Evolutionary conservation across 2,888 invertebrate species (phyloP).

Genomic region (Mellilla xanthometata): DNA sequence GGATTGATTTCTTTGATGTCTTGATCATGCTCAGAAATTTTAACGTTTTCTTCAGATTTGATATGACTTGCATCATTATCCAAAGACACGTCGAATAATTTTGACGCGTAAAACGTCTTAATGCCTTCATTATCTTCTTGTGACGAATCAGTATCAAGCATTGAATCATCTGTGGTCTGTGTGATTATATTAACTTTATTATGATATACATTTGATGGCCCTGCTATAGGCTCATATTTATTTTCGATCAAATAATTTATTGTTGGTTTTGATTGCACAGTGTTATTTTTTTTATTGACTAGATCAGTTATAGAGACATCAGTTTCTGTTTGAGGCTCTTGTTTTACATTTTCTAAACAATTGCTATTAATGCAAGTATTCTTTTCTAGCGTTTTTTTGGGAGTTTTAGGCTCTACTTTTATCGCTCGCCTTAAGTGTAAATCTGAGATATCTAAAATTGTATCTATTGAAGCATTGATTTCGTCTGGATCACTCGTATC

Average conservation of each 20-base stretch:
- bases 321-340: conserved; percentile 20
- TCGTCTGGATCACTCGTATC: conserved; percentile 51
- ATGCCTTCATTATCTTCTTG: conserved; percentile 60
- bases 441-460: conserved; percentile 54
- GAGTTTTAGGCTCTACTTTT: conserved; percentile 43
- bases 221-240: conserved; percentile 59
- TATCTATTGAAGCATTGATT: conserved; percentile 64
- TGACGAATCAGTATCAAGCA: conserved; percentile 52
- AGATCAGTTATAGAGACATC: conserved; percentile 38
- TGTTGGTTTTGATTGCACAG: conserved; percentile 36
- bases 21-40: not conserved
- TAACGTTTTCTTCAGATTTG: conserved; percentile 7
- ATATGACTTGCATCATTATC: conserved; percentile 30
- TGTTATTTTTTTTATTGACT: conserved; percentile 39
- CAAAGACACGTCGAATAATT: conserved; percentile 59
- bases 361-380: too few relatives aligned
- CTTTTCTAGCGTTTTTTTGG: conserved; percentile 34
- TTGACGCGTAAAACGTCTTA: conserved; percentile 69
- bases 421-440: conserved; percentile 46
- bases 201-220: conserved; percentile 50
- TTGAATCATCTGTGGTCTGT: conserved; percentile 31
- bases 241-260: conserved; percentile 58
- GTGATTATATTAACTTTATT: conserved; percentile 23
- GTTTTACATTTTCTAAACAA: conserved; percentile 18
- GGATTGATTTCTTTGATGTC: too few relatives aligned